Evolutionary conservation across 2,888 invertebrate species (phyloP).

Genomic region (Arge pagana): DNA sequence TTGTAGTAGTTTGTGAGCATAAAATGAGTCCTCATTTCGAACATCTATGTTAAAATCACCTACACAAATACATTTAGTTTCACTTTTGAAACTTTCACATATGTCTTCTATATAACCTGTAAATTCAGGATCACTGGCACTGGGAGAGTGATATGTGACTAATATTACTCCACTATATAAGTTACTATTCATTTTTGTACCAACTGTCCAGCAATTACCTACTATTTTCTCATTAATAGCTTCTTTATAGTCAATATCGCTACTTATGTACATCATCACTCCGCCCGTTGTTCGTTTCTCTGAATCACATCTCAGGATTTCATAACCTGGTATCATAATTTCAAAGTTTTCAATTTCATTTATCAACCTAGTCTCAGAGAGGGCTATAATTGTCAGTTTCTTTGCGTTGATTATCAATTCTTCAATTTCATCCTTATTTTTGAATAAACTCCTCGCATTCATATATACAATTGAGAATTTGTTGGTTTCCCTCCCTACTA

Average conservation of each 20-base stretch:
- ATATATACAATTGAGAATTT: not conserved
- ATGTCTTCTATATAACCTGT: no score
- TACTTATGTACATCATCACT: constrained; percentile 22
- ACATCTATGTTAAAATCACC: no score
- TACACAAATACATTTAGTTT: no score
- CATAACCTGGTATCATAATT: constrained; percentile 24
- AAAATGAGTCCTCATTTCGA: no score
- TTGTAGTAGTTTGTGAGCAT: no score
- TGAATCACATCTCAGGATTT: constrained; percentile 22
- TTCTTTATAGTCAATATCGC: constrained; percentile 21
- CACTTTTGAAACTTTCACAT: no score
- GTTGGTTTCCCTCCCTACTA: no score
- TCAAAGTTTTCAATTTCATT: constrained; percentile 18
- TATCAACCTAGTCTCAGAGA: constrained; percentile 26
- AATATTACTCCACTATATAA: not conserved
- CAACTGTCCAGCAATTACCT: constrained; percentile 19
- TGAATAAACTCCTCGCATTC: constrained; percentile 18
- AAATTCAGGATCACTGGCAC: constrained; percentile 19
- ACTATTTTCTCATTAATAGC: constrained; percentile 14
- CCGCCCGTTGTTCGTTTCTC: constrained; percentile 27
- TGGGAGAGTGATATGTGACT: constrained; percentile 1
- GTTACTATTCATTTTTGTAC: not conserved
- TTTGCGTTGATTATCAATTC: constrained; percentile 9
- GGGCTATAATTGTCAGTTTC: constrained; percentile 19
- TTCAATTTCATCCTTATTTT: constrained; percentile 14